Evolutionary conservation across 2,888 invertebrate genomes (phyloP).

Genomic region (Drosophila atripex): DNA sequence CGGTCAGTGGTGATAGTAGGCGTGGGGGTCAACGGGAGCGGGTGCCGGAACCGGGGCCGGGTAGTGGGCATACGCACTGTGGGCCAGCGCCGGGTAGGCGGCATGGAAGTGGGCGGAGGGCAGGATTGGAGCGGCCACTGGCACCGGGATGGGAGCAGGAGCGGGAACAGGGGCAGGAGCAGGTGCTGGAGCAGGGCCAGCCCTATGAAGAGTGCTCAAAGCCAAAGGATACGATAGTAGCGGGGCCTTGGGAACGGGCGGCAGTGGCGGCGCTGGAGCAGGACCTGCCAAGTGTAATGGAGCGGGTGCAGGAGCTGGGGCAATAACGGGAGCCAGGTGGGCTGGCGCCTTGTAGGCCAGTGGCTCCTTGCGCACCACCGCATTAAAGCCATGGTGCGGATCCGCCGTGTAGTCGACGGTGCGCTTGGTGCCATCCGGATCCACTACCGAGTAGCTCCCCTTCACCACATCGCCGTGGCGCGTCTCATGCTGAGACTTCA

Average conservation of each 20-base stretch:
- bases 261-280: constrained; percentile 69
- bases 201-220: constrained; percentile 48
- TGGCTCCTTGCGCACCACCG: constrained; percentile 83
- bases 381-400: constrained; percentile 84
- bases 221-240: constrained; percentile 64
- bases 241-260: constrained; percentile 66
- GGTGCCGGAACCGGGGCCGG: constrained; percentile 62
- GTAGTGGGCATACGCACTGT: constrained; percentile 75
- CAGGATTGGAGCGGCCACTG: constrained; percentile 49
- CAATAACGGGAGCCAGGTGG: constrained; percentile 56
- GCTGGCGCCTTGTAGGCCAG: constrained; percentile 76
- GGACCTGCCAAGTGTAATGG: constrained; percentile 19
- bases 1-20: constrained; percentile 74
- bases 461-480: constrained; percentile 87
- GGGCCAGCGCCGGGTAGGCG: constrained; percentile 79
- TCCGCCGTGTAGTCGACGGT: constrained; percentile 87
- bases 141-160: constrained; percentile 49
- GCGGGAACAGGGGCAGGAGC: constrained; percentile 51
- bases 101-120: constrained; percentile 73
- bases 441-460: constrained; percentile 85
- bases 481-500: constrained; percentile 86
- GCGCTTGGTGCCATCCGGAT: constrained; percentile 87
- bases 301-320: constrained; percentile 45
- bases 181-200: constrained; percentile 56
- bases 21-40: constrained; percentile 64